Base-by-base conservation (phyloP, 1,140 invertebrate genomes). In the Oncopodura yosiiana region DNA sequence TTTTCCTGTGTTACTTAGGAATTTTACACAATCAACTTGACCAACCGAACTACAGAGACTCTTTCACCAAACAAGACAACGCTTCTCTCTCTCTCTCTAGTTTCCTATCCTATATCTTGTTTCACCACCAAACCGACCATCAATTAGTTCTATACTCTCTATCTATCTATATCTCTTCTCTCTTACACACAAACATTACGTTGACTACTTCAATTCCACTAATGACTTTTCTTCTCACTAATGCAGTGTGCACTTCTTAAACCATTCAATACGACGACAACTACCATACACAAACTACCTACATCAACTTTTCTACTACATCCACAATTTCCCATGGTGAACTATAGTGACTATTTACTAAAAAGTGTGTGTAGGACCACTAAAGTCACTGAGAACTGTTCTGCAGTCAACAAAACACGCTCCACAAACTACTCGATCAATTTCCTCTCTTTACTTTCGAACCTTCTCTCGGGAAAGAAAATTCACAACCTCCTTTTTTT, bases 131-230 rank as follows among this genome's bases (percentile, higher is more conserved):
- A 16, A 30, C 49, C 39, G 37, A 43, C 38, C 49, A 52, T 52
- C 49, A 52, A 52, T 52, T 52, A 52, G 39, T 29, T 52, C 26
- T 43, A 37, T 52, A 37, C 11, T 30, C 38, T 41, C 29, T 24
- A n/a, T n/a, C n/a, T n/a, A n/a, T n/a, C n/a, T n/a, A n/a, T n/a
- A n/a, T n/a, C n/a, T n/a, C n/a, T n/a, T n/a, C n/a, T n/a, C n/a
- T n/a, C n/a, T n/a, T n/a, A n/a, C n/a, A n/a, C n/a, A n/a, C n/a
- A n/a, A 8, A 53, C 50, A 53, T 53, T 32, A 53, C 50, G 43
- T 53, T 53, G 50, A 53, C 50, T 53, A 32, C 50, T 41, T 53
- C 50, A 53, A 53, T 53, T 53, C 41, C 50, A 53, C 50, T 53
- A 53, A 53, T 53, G 50, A 53, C 39, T 53, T 39, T 41, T 34